Evolutionary conservation across 2,888 invertebrate species (phyloP).

Genomic region (Lepidonotus clava): DNA sequence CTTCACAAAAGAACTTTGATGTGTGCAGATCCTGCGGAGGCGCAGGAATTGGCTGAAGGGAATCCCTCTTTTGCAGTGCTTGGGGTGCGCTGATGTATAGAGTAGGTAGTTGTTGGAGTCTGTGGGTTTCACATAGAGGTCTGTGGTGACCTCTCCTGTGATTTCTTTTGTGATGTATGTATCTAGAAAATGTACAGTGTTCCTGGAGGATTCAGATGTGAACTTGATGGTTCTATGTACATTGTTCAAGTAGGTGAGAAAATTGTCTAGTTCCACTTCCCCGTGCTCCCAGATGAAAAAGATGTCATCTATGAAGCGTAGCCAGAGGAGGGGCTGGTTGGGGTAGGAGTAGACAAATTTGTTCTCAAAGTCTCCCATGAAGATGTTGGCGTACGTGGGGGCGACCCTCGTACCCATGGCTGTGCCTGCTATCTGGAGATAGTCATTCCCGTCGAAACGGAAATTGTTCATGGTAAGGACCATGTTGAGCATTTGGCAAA

Average conservation of each 20-base stretch:
- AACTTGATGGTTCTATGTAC: not conserved
- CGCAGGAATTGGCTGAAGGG: not conserved
- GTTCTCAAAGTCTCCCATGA: slow-evolving; percentile 23
- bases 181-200: not conserved
- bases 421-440: slow-evolving; percentile 4
- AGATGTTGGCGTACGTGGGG: slow-evolving; percentile 19
- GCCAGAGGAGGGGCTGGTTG: not conserved
- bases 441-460: slow-evolving; percentile 38
- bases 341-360: not conserved
- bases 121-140: not conserved
- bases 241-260: not conserved
- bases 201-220: not conserved
- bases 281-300: not conserved
- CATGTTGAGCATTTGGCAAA: no score
- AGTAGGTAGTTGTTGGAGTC: not conserved
- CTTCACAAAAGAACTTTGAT: not conserved
- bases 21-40: not conserved
- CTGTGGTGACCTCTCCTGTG: not conserved
- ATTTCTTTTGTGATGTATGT: not conserved
- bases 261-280: not conserved
- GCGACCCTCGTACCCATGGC: slow-evolving; percentile 45
- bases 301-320: slow-evolving; percentile 33
- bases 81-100: not conserved
- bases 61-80: not conserved
- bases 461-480: no score